Evolutionary conservation across 2,888 invertebrate species (phyloP).

Genomic region (Pristionchus fissidentatus): DNA sequence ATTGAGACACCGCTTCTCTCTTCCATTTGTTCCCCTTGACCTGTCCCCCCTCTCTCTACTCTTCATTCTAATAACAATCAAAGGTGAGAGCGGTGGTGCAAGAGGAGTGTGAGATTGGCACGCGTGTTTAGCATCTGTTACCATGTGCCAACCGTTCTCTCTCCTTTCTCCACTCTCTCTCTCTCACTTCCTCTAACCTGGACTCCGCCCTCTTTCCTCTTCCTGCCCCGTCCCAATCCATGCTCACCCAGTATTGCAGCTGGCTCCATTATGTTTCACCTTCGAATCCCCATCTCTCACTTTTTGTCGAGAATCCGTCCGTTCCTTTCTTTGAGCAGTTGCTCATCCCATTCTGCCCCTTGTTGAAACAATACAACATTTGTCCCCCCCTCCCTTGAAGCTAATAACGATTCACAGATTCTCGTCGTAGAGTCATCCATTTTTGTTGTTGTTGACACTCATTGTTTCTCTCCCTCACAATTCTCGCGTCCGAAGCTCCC

Average conservation of each 20-base stretch:
- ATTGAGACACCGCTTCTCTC: background rate
- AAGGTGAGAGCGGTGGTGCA: slow-evolving; percentile 32
- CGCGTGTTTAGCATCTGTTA: slow-evolving; percentile 18
- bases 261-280: slow-evolving; percentile 5
- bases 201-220: background rate
- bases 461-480: background rate
- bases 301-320: background rate
- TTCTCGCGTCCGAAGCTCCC: too few relatives aligned
- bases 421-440: background rate
- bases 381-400: background rate
- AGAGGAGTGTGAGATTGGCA: background rate
- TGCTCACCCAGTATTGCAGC: slow-evolving; percentile 1
- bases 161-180: background rate
- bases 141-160: slow-evolving; percentile 38
- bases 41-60: background rate
- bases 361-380: background rate
- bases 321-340: slow-evolving; percentile 26
- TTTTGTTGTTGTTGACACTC: slow-evolving; percentile 31
- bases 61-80: background rate
- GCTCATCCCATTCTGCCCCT: slow-evolving; percentile 5
- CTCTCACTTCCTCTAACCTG: background rate
- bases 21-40: background rate
- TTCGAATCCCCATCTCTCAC: slow-evolving; percentile 10
- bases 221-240: background rate
- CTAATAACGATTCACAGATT: background rate